Percentiles rank a stretch among this genome's conserved stretches.
These are phyloP conservation scores for Eulemur macaco DNA, from an alignment of 2,113 vertebrate genomes.

Conservation along the genomic window DNA sequence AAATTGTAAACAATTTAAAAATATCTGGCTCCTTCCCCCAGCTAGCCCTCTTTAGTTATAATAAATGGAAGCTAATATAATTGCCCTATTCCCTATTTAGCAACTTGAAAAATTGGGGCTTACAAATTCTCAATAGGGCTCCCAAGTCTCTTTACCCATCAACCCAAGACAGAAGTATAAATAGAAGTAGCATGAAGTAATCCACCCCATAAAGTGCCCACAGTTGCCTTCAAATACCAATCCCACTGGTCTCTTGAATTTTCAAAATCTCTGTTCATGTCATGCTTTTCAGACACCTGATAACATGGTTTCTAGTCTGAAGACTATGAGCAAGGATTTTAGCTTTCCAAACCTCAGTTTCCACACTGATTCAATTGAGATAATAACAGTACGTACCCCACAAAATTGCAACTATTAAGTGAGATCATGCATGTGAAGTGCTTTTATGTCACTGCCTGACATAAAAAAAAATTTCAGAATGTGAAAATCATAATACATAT, in stretches of 20 bases:
- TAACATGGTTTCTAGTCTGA: background rate
- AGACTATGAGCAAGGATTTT: background rate
- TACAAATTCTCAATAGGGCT: background rate
- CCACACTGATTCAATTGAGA: background rate
- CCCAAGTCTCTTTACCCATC: background rate
- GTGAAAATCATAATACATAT: background rate
- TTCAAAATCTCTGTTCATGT: background rate
- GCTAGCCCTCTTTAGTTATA: background rate
- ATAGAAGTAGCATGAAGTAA: background rate
- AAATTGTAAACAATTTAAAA: background rate
- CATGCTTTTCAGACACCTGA: background rate
- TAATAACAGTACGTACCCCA: background rate
- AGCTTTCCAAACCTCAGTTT: background rate
- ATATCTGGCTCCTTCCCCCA: background rate
- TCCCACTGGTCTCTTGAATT: too few relatives aligned
- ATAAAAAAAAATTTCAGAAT: background rate
- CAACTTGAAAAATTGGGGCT: background rate
- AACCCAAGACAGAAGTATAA: background rate
- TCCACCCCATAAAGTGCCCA: accelerated
- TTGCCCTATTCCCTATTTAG: background rate
- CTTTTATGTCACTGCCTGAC: background rate
- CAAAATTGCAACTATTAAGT: background rate
- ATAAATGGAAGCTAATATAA: slow-evolving; percentile 15
- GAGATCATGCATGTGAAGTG: background rate
- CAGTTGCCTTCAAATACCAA: background rate